Conservation (phyloP, 2,888 invertebrate species). For the Ypsolopha sequella region DNA sequence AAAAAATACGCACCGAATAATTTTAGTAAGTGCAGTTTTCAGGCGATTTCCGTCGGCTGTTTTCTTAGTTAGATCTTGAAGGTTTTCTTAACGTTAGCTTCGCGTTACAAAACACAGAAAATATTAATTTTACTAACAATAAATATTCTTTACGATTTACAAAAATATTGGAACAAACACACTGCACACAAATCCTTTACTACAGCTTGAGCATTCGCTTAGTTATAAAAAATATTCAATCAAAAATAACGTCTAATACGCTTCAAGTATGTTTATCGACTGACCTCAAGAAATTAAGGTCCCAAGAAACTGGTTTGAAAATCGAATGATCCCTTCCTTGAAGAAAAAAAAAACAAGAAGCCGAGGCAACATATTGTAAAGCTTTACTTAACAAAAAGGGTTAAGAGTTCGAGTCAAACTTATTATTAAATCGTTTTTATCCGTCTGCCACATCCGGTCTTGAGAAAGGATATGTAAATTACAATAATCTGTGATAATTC, state of each 20-base stretch:
- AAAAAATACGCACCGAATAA: background rate
- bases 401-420: slow-evolving; percentile 55
- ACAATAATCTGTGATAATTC: slow-evolving; percentile 67
- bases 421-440: slow-evolving; percentile 70
- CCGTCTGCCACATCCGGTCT: slow-evolving; percentile 61
- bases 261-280: slow-evolving; percentile 43
- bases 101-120: too few relatives aligned
- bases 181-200: too few relatives aligned
- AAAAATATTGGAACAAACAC: background rate
- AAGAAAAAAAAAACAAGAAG: slow-evolving; percentile 39
- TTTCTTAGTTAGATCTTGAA: background rate
- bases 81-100: too few relatives aligned
- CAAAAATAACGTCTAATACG: slow-evolving; percentile 38
- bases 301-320: slow-evolving; percentile 55
- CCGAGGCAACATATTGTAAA: slow-evolving; percentile 62
- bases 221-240: slow-evolving; percentile 12
- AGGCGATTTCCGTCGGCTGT: background rate
- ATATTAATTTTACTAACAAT: background rate
- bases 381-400: slow-evolving; percentile 60
- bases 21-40: background rate
- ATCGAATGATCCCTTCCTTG: slow-evolving; percentile 59
- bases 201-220: slow-evolving; percentile 3
- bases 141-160: background rate
- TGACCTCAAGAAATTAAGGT: slow-evolving; percentile 50
- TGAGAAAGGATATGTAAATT: slow-evolving; percentile 64